Base-by-base conservation (phyloP, 1,140 invertebrate species). In the Brachionus calyciflorus region DNA sequence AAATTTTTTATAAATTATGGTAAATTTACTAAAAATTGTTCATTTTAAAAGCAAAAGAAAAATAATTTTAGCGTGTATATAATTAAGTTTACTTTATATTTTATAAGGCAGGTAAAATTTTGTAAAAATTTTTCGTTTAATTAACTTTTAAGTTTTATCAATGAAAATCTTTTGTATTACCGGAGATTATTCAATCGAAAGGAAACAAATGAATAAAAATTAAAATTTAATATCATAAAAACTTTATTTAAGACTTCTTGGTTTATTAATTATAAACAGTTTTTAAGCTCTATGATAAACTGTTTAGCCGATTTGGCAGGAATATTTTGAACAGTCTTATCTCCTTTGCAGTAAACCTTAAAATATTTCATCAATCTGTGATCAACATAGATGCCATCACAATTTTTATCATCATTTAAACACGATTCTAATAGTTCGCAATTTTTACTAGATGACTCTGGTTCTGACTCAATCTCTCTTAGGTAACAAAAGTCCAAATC, bases 231-330 rank as follows among this genome's bases (percentile, higher is more conserved):
- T 53, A 53, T 24, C 21, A 24, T 10, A 53, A 53, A 51, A 19
- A 24, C 21, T 21, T 21, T 53, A 6, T 5, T 21, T 24, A 5
- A 53, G 28, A 10, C 17, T 57, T 37, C 17, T 60, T 60, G 33
- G 17, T 60, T 37, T 9, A 60, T 60, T 40, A 17, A 24, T 30
- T 60, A 65, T 1, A 65, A 44, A 65, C 60, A 65, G 28, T 65
- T 65, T 44, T 65, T 44, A 44, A 65, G 21, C 30, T 65, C 37
- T 1, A 65, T 44, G 26, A 65, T 3, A 65, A 65, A 65, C 44
- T 65, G 60, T 44, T 65, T 65, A 37, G 55, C 55, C 30, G 60
- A 65, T 44, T 65, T 65, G 9, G 37, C 60, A 24, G 33, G n/a
- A 41, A 24, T 41, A 46, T 41, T 65, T 41, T n/a, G 60, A 65